Evolutionary conservation across 1,140 invertebrate species (phyloP).

Genomic region (Aethina tumida): DNA sequence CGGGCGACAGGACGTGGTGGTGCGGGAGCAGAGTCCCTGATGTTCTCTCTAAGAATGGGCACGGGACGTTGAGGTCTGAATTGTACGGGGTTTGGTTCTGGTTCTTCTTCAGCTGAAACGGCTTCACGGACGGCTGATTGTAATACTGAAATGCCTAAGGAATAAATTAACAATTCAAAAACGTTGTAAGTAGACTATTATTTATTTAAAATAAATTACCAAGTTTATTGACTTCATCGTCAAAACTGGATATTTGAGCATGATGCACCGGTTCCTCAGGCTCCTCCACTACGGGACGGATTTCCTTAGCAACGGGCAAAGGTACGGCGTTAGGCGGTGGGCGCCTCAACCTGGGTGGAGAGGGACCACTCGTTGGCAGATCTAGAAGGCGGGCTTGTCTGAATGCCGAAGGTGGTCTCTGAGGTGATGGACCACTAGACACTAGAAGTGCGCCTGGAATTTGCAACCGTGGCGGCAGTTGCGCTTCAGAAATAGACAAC

Average conservation of each 20-base stretch:
- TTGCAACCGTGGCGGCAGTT: conserved; percentile 38
- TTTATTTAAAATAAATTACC: no score
- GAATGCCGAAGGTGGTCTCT: conserved; percentile 12
- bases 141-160: conserved; percentile 18
- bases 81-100: conserved; percentile 29
- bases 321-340: conserved; percentile 17
- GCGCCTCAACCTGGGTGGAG: conserved; percentile 4
- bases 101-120: conserved; percentile 19
- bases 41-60: conserved; percentile 18
- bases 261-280: conserved; percentile 23
- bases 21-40: conserved; percentile 4
- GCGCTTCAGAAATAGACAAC: no score
- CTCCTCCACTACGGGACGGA: conserved; percentile 31
- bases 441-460: conserved; percentile 50
- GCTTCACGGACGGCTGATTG: conserved; percentile 20
- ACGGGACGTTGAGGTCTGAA: conserved; percentile 45
- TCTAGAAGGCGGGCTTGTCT: conserved; percentile 5
- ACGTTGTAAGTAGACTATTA: no score
- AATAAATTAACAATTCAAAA: no score
- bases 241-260: conserved; percentile 17
- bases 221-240: conserved; percentile 28
- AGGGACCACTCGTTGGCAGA: background rate
- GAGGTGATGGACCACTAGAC: conserved; percentile 18
- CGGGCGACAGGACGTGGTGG: no score
- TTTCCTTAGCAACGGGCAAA: conserved; percentile 15